A percentile compares a stretch with the other conserved stretches of the same genome.
Evolutionary conservation across 1,140 invertebrate genomes (phyloP).

Genomic region (Panonychus citri): DNA sequence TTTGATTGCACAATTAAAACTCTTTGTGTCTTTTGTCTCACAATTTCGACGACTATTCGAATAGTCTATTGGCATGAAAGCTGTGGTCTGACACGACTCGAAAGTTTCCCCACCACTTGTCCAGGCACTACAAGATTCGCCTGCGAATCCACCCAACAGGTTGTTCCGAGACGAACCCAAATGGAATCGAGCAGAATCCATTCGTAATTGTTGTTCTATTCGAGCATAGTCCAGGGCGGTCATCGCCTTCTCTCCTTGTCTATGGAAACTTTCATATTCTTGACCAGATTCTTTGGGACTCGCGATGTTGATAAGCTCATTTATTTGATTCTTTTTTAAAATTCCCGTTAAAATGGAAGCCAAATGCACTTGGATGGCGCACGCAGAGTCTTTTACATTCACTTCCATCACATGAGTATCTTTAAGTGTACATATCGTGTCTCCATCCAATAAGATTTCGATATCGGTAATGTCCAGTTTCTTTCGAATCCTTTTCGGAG

Average conservation of each 20-base stretch:
- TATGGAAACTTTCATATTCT: not conserved
- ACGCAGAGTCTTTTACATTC: slow-evolving; percentile 3
- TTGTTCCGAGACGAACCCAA: too few relatives aligned
- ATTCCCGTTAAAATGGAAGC: slow-evolving; percentile 7
- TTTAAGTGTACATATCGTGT: slow-evolving; percentile 1
- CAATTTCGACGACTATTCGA: not conserved
- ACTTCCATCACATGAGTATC: slow-evolving; percentile 9
- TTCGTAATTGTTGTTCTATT: slow-evolving; percentile 7
- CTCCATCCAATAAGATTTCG: slow-evolving; percentile 8
- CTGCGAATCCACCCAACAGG: too few relatives aligned
- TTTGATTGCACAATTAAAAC: slow-evolving; percentile 7
- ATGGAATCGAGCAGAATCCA: not conserved
- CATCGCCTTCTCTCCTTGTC: slow-evolving; percentile 4
- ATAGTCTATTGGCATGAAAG: not conserved
- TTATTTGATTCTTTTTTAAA: slow-evolving; percentile 4
- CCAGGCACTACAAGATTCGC: not conserved
- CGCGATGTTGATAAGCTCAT: slow-evolving; percentile 5
- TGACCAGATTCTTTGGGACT: not conserved
- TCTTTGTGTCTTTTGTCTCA: not conserved
- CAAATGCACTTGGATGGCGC: slow-evolving; percentile 3
- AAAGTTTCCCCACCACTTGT: not conserved
- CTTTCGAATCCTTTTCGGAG: slow-evolving; percentile 9
- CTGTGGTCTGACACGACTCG: not conserved
- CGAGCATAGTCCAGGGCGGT: slow-evolving; percentile 1
- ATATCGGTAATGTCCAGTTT: slow-evolving; percentile 1